Evolutionary conservation across 2,797 vertebrate species (phyloP), one percentile per base, ranked within the genome.

Genomic region (Danio jaintianensis): DNA sequence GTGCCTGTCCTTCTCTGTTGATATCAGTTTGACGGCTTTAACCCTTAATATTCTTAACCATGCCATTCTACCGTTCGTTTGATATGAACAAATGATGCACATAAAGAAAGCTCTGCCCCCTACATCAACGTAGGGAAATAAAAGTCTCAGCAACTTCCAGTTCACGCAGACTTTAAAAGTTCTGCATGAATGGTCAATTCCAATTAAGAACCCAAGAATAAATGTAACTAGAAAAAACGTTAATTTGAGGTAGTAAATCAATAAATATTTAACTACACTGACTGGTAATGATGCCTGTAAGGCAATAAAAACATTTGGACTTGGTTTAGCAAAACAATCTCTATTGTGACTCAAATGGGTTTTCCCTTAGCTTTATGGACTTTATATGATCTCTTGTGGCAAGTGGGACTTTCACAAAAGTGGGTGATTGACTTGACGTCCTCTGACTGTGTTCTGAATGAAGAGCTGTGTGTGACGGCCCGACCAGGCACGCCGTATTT

Each of bases 191-290:
- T 22, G 22, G 36, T 59, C 6, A 6, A 59, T 36, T 56, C 22
- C 22, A 59, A 36, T 36, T 29, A 59, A 59, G 0, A 36, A 59
- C 29, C 11, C n/a, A n/a, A n/a, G n/a, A n/a, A n/a, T n/a, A n/a
- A n/a, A n/a, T n/a, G n/a, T n/a, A n/a, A n/a, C n/a, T n/a, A n/a
- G n/a, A n/a, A n/a, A n/a, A n/a, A n/a, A n/a, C n/a, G n/a, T n/a
- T n/a, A n/a, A n/a, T n/a, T n/a, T 76, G 71, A 75, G 69, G 50
- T 62, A 67, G 61, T 82, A 52, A 79, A 83, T 85, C 47, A 85
- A 84, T 81, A 9, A 81, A 76, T 67, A 38, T 29, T 74, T 22
- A 63, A 83, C 64, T 83, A 55, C 72, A 56, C 75, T 83, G 59
- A 78, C 74, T 18, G 48, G 66, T 58, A 78, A 69, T 29, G 43